Evolutionary conservation across 2,113 vertebrate species (phyloP).

Genomic region (Leptosomus discolor): DNA sequence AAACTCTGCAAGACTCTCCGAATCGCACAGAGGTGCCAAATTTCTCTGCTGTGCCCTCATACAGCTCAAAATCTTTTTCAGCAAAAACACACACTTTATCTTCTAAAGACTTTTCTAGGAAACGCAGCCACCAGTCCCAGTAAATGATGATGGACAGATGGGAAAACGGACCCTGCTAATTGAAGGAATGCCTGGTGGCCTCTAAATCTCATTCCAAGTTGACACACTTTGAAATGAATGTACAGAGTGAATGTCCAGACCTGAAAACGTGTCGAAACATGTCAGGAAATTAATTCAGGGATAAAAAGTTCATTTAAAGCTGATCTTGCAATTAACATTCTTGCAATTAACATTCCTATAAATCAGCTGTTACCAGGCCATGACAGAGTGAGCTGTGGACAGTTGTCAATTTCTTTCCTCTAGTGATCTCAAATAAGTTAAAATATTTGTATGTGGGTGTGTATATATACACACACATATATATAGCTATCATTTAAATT

Average conservation of each 20-base stretch:
- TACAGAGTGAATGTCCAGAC: constrained; percentile 39
- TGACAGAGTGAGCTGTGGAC: not conserved
- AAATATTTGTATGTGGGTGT: not conserved
- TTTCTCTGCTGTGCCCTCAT: constrained; percentile 32
- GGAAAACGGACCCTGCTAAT: constrained; percentile 2
- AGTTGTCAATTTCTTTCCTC: constrained; percentile 8
- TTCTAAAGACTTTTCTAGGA: constrained; percentile 44
- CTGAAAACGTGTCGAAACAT: constrained; percentile 45
- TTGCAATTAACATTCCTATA: constrained; percentile 61
- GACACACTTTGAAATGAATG: constrained; percentile 55
- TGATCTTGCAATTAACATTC: constrained; percentile 62
- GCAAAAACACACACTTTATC: constrained; percentile 41
- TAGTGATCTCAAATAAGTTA: not conserved
- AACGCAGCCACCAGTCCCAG: not conserved
- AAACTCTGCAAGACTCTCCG: not conserved
- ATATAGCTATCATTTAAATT: not conserved
- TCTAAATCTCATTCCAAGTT: constrained; percentile 47
- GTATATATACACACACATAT: not conserved
- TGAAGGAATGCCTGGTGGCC: constrained; percentile 18
- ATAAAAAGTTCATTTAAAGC: constrained; percentile 64
- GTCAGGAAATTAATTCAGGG: constrained; percentile 60
- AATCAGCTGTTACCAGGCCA: constrained; percentile 47
- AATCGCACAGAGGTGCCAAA: constrained; percentile 41
- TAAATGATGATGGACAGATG: constrained; percentile 26
- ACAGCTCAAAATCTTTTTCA: constrained; percentile 2